phyloP scores from a whole-genome alignment of 2,113 vertebrate species.

The Elgaria multicarinata region DNA sequence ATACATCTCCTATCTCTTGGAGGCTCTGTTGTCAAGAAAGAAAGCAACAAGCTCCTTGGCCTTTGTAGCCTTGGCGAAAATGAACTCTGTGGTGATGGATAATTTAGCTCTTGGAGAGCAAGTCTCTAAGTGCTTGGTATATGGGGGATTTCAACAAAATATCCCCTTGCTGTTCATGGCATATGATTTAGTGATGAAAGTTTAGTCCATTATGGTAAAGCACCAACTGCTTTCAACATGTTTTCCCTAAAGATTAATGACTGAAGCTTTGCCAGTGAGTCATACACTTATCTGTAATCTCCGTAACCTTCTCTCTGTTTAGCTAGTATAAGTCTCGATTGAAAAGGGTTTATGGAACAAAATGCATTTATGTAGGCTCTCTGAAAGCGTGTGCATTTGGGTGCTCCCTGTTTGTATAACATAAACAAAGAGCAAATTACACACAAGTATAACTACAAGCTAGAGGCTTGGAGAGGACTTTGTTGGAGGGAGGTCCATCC shows the following conservation, averaged over 20 bases:
- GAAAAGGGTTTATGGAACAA: background rate
- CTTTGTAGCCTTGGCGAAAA: background rate
- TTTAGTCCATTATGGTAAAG: background rate
- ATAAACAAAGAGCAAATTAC: background rate
- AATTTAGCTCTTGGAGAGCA: slow-evolving; percentile 7
- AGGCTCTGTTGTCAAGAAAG: background rate
- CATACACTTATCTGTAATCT: slow-evolving; percentile 21
- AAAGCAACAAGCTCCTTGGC: background rate
- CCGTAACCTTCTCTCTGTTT: background rate
- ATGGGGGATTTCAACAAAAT: background rate
- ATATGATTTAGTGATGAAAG: background rate
- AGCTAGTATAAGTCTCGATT: accelerated
- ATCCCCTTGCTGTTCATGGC: background rate
- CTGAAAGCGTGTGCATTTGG: background rate
- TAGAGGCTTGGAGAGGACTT: background rate
- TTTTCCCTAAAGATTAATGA: background rate
- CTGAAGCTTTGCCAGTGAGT: background rate
- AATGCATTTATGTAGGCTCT: background rate
- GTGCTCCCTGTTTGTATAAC: background rate
- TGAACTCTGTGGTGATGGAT: background rate
- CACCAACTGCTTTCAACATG: background rate
- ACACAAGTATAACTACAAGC: background rate
- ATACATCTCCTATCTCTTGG: background rate
- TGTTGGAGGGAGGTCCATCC: background rate
- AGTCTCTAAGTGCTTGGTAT: background rate